Conservation (phyloP, 1,140 invertebrate genomes). For the Cotesia glomerata region DNA sequence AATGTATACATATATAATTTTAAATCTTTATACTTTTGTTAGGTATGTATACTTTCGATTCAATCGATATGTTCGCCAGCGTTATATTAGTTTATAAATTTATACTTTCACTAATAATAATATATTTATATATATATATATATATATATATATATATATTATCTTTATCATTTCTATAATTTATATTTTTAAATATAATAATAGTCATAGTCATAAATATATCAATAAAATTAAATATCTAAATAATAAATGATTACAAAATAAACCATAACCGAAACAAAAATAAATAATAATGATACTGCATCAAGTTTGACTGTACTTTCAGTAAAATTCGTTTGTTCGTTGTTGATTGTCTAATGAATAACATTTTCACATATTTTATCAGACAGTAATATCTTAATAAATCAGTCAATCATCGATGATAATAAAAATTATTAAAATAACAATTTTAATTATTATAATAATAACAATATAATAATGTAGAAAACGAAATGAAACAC, state of each 20-base stretch:
- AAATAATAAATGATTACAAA: too few species aligned
- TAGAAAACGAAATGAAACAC: slow-evolving; percentile 29
- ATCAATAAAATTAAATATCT: too few species aligned
- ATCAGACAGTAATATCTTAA: not conserved
- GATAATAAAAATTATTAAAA: not conserved
- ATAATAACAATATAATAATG: slow-evolving; percentile 4
- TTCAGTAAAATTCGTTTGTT: not conserved
- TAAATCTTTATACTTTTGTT: slow-evolving; percentile 1
- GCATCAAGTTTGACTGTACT: too few species aligned
- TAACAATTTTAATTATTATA: not conserved
- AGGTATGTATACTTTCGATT: slow-evolving; percentile 10
- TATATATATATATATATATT: too few species aligned
- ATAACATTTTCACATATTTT: not conserved
- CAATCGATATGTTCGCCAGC: slow-evolving; percentile 26
- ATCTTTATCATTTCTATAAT: not conserved
- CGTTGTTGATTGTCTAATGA: not conserved
- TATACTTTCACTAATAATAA: slow-evolving; percentile 14
- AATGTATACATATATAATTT: slow-evolving; percentile 13
- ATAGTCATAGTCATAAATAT: too few species aligned
- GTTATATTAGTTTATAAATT: slow-evolving; percentile 7
- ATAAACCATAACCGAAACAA: too few species aligned
- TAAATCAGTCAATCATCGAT: not conserved
- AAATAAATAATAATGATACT: too few species aligned
- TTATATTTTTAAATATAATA: too few species aligned
- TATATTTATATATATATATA: not conserved